Evolutionary conservation across 1,140 invertebrate genomes (phyloP).

Genomic region (Acromyrmex charruanus): DNA sequence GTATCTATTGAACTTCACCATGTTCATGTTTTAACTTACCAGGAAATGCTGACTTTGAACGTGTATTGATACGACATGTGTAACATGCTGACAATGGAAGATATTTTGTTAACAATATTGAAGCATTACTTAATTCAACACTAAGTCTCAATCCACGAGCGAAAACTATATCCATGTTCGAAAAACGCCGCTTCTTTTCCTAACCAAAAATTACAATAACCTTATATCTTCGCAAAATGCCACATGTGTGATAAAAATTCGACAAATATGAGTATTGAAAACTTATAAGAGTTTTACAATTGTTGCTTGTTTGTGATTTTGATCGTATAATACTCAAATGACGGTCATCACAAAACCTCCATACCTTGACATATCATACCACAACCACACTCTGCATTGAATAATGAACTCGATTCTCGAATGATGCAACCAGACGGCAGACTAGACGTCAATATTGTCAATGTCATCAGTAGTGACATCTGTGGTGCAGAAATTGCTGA

Average conservation of each 20-base stretch:
- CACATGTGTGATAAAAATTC: not conserved
- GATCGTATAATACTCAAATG: not conserved
- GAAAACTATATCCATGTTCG: constrained; percentile 74
- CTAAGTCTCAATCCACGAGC: constrained; percentile 60
- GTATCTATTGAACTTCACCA: not conserved
- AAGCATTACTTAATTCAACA: constrained; percentile 39
- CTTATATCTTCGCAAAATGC: not conserved
- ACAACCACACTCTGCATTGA: not conserved
- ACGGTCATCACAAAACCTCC: not conserved
- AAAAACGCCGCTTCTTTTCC: constrained; percentile 51
- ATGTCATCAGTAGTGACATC: constrained; percentile 3
- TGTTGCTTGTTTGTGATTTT: not conserved
- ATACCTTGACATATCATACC: not conserved
- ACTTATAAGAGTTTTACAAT: not conserved
- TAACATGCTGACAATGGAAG: constrained; percentile 49
- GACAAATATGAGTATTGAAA: not conserved
- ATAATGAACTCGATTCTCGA: not conserved
- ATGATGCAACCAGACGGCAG: too few species aligned
- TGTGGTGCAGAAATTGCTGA: not conserved
- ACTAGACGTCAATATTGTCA: not conserved
- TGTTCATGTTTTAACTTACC: constrained; percentile 62
- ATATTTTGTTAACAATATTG: constrained; percentile 54
- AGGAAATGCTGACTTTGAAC: constrained; percentile 48
- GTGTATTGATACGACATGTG: constrained; percentile 18
- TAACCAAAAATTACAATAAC: constrained; percentile 62